Conservation (phyloP, 2,888 invertebrate species). For the Chesias legatella region DNA sequence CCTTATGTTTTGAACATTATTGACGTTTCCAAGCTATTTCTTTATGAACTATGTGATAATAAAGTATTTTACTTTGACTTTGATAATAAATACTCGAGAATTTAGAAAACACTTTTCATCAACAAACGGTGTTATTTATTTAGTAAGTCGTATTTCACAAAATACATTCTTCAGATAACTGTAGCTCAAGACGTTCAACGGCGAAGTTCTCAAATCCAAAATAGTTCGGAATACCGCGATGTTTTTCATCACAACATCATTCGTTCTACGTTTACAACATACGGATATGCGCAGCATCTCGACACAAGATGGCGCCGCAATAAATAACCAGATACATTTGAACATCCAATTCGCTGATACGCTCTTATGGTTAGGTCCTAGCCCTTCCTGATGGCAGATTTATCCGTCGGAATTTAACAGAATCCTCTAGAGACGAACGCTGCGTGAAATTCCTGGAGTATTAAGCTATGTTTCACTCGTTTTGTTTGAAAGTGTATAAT, state of each 20-base stretch:
- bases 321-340: conserved; percentile 54
- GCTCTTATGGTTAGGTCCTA: conserved; percentile 18
- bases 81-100: no score
- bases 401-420: conserved; percentile 10
- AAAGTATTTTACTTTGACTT: no score
- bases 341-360: conserved; percentile 35
- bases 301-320: conserved; percentile 40
- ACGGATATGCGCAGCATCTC: conserved; percentile 32
- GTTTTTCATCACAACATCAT: conserved; percentile 18
- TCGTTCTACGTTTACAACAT: conserved; percentile 14
- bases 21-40: no score
- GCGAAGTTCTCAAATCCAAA: conserved; percentile 2
- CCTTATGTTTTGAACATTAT: no score
- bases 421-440: conserved; percentile 6
- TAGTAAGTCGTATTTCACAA: no score
- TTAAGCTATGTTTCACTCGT: conserved; percentile 3
- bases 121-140: no score
- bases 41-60: no score
- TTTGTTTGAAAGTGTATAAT: no score
- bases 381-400: conserved; percentile 18
- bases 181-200: no score
- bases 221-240: conserved; percentile 6
- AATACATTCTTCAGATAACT: no score
- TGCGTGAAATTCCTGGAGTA: conserved; percentile 11
- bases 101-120: no score